Evolutionary conservation across 2,797 vertebrate genomes (phyloP).

Genomic region (Enteromius mattozi): DNA sequence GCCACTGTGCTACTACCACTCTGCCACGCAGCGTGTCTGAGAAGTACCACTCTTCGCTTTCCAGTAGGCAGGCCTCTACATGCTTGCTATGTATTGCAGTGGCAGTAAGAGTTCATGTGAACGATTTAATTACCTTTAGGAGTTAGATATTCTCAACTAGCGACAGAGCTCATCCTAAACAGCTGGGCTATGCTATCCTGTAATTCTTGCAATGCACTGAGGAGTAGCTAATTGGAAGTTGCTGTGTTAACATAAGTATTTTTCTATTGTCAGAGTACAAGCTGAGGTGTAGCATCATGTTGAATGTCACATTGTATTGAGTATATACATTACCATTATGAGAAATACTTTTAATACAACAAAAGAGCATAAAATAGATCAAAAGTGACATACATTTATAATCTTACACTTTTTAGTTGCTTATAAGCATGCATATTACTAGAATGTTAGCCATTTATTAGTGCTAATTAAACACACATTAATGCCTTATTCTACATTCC

Average conservation of each 20-base stretch:
- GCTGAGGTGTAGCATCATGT: background rate
- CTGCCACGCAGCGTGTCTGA: background rate
- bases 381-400: background rate
- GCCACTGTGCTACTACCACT: constrained; percentile 40
- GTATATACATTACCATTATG: too few relatives aligned
- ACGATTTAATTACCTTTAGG: constrained; percentile 13
- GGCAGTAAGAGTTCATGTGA: constrained; percentile 10
- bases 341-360: background rate
- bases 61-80: background rate
- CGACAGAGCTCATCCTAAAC: constrained; percentile 55
- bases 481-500: too few relatives aligned
- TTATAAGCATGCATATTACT: too few relatives aligned
- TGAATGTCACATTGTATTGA: background rate
- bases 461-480: too few relatives aligned
- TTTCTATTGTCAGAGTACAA: background rate
- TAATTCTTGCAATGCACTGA: constrained; percentile 1
- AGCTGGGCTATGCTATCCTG: constrained; percentile 22
- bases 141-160: constrained; percentile 11
- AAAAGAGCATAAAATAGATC: background rate
- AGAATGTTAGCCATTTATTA: too few relatives aligned
- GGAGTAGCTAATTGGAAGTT: constrained; percentile 45
- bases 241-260: background rate
- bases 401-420: too few relatives aligned
- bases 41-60: constrained; percentile 11
- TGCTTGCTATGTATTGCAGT: background rate